Evolutionary conservation across 2,888 invertebrate species (phyloP).

Genomic region (Selenia dentaria): DNA sequence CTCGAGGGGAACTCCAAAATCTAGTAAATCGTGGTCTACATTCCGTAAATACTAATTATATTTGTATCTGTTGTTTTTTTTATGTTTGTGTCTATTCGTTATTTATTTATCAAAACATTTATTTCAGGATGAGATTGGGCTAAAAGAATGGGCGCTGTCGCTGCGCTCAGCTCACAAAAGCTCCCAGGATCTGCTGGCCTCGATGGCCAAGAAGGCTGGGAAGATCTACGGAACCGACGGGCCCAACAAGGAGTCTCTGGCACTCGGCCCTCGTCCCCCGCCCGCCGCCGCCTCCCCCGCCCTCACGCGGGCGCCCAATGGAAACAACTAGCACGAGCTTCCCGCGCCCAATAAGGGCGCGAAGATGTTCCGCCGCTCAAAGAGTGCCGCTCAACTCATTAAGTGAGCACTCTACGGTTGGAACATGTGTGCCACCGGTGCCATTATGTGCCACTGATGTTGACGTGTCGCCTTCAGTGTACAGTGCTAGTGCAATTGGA

Average conservation of each 20-base stretch:
- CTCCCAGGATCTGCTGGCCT: constrained; percentile 97
- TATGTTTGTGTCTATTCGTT: too few relatives aligned
- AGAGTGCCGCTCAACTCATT: constrained; percentile 83
- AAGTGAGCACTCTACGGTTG: constrained; percentile 56
- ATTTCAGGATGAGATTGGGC: constrained; percentile 96
- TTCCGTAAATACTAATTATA: too few relatives aligned
- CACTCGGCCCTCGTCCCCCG: constrained; percentile 32
- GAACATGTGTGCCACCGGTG: constrained; percentile 2
- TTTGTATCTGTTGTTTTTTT: too few relatives aligned
- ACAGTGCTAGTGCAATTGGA: neutral
- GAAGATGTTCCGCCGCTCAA: constrained; percentile 84
- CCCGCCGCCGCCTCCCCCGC: constrained; percentile 53
- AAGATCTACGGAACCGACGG: constrained; percentile 97
- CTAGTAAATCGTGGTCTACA: too few relatives aligned
- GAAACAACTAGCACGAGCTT: constrained; percentile 80
- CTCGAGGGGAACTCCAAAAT: too few relatives aligned
- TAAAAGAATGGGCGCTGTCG: constrained; percentile 99
- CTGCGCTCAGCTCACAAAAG: constrained; percentile 98
- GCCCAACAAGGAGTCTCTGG: constrained; percentile 70
- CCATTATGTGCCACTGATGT: too few relatives aligned
- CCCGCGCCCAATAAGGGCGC: constrained; percentile 80
- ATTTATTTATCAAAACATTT: neutral
- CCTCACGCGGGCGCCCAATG: constrained; percentile 65
- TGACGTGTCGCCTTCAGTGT: neutral
- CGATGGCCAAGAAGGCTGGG: constrained; percentile 99